A percentile compares a stretch with the other conserved stretches of the same genome.
These are phyloP conservation scores for Caenorhabditis wallacei DNA, from an alignment of 2,888 invertebrate species.

Conservation along the genomic window DNA sequence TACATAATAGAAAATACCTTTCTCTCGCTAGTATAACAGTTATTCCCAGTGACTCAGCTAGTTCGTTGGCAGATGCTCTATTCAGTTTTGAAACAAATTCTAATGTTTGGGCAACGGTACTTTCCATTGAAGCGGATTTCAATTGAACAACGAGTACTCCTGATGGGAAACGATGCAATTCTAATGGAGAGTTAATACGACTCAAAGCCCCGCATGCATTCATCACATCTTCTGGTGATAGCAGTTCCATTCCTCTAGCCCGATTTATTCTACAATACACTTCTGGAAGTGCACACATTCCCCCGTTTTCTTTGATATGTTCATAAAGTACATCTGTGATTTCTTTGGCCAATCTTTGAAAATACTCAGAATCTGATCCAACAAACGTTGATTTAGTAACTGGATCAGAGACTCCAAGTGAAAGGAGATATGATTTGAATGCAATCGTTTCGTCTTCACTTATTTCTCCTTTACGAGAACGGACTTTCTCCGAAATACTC, in stretches of 20 bases:
- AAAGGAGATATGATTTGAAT: slow-evolving; percentile 96
- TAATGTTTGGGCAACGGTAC: slow-evolving; percentile 84
- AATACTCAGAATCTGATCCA: slow-evolving; percentile 91
- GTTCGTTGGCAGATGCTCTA: slow-evolving; percentile 89
- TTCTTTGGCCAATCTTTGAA: slow-evolving; percentile 91
- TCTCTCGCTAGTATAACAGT: slow-evolving; percentile 94
- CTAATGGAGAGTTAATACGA: slow-evolving; percentile 83
- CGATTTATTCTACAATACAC: slow-evolving; percentile 97
- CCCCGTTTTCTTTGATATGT: slow-evolving; percentile 92
- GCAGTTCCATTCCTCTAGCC: slow-evolving; percentile 94
- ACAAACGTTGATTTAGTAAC: slow-evolving; percentile 92
- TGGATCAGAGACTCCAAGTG: slow-evolving; percentile 97
- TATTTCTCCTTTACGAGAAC: slow-evolving; percentile 95
- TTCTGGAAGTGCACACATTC: slow-evolving; percentile 97
- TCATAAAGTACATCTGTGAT: slow-evolving; percentile 90
- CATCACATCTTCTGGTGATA: slow-evolving; percentile 97
- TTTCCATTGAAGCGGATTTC: slow-evolving; percentile 86
- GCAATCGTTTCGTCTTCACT: slow-evolving; percentile 96
- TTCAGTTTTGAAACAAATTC: slow-evolving; percentile 85
- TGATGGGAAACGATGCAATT: slow-evolving; percentile 91
- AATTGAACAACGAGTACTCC: slow-evolving; percentile 96
- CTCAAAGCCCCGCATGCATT: slow-evolving; percentile 89
- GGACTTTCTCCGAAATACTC: slow-evolving; percentile 93
- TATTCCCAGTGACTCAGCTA: slow-evolving; percentile 91
- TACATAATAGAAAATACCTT: slow-evolving; percentile 83